phyloP scores from a whole-genome alignment of 2,888 invertebrate species.

The Amblyjoppa fuscipennis region DNA sequence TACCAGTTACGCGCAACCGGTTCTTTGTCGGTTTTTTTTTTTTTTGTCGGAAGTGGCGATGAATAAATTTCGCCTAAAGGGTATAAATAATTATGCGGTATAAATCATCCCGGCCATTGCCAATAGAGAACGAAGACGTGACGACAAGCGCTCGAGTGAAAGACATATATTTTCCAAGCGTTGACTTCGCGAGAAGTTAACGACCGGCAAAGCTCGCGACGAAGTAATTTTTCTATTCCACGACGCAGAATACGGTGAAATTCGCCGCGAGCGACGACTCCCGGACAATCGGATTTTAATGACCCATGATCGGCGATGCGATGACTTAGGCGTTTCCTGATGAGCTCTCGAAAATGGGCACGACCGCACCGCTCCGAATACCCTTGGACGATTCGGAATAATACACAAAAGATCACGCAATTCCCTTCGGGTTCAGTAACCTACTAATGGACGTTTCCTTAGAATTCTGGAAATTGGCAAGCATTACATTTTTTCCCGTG shows the following conservation, averaged over 20 bases:
- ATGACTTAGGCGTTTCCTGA: constrained; percentile 25
- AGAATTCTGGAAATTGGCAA: not conserved
- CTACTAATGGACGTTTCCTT: not conserved
- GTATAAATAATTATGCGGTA: constrained; percentile 37
- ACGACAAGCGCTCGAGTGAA: not conserved
- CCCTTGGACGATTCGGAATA: not conserved
- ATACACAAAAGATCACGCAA: not conserved
- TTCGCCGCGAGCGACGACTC: constrained; percentile 24
- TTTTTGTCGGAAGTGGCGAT: constrained; percentile 23
- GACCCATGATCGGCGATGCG: not conserved
- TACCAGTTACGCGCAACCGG: not conserved
- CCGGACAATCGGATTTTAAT: constrained; percentile 42
- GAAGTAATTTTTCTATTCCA: constrained; percentile 18
- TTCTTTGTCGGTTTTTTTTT: not conserved
- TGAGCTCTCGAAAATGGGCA: constrained; percentile 35
- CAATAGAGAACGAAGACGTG: not conserved
- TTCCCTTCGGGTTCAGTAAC: constrained; percentile 8
- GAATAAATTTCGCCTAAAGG: constrained; percentile 48
- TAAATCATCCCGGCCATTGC: constrained; percentile 12
- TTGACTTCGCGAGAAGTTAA: not conserved
- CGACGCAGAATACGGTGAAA: not conserved
- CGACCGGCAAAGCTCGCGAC: constrained; percentile 8
- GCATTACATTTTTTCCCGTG: not conserved
- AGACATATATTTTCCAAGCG: not conserved
- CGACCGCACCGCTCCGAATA: not conserved